Percentiles rank a stretch among this genome's conserved stretches.
Evolutionary conservation across 92 coral and sea anemone species (phyloP).

Genomic region (Bergia puertoricense): DNA sequence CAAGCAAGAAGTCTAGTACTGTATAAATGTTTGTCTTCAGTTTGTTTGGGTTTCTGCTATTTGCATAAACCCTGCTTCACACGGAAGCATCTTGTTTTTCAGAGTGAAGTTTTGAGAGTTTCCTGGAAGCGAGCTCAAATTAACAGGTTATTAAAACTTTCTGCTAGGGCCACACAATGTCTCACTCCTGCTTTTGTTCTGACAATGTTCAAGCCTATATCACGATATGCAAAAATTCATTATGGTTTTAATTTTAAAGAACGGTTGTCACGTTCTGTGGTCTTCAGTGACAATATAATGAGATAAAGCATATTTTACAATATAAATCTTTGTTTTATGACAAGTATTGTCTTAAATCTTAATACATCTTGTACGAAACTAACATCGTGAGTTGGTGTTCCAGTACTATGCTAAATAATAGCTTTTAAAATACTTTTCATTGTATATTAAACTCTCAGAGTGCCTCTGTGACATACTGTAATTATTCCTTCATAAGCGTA

Average conservation of each 20-base stretch:
- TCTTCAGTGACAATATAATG: not conserved
- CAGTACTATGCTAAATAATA: constrained; percentile 10
- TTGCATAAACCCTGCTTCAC: constrained; percentile 25
- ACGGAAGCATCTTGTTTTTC: not conserved
- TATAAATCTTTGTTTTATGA: not conserved
- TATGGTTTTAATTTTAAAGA: constrained; percentile 16
- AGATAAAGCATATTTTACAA: not conserved
- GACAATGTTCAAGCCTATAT: not conserved
- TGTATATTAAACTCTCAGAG: not conserved
- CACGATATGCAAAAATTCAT: not conserved
- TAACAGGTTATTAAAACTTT: not conserved
- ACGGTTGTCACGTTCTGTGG: not conserved
- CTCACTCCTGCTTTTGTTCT: not conserved
- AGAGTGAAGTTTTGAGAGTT: not conserved
- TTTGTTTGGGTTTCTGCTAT: not conserved
- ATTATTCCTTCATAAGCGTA: constrained; percentile 2
- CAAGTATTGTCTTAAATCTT: not conserved
- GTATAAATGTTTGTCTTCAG: constrained; percentile 1
- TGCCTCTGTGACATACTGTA: not conserved
- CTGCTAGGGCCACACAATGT: not conserved
- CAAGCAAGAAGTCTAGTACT: not conserved
- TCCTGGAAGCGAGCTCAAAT: not conserved
- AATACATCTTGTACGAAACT: not conserved
- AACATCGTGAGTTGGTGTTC: not conserved
- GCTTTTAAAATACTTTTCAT: not conserved